Conservation (phyloP, 2,797 vertebrate genomes). For the Ataeniobius toweri region DNA sequence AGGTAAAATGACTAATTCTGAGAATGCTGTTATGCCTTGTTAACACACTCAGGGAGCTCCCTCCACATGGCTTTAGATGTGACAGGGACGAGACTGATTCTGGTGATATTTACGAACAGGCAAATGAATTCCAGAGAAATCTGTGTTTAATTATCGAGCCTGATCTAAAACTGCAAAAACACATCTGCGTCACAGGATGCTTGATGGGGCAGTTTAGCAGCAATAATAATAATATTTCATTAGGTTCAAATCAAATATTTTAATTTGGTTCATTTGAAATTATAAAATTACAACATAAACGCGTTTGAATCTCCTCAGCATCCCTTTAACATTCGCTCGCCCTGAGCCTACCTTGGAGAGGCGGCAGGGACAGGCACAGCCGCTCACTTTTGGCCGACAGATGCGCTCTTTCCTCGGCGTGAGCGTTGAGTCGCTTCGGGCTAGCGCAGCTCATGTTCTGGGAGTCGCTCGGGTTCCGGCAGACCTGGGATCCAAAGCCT, state of each 20-base stretch:
- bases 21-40: constrained; percentile 30
- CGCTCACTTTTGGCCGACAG: constrained; percentile 67
- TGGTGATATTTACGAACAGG: constrained; percentile 66
- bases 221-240: neutral
- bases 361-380: constrained; percentile 64
- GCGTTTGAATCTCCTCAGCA: neutral
- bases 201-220: neutral
- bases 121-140: constrained; percentile 34
- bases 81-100: constrained; percentile 51
- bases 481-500: constrained; percentile 61
- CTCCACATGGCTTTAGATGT: constrained; percentile 45
- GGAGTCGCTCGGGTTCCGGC: constrained; percentile 62
- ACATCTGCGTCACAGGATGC: constrained; percentile 52
- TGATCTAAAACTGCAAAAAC: constrained; percentile 60
- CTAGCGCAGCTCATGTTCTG: constrained; percentile 55
- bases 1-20: constrained; percentile 8
- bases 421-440: constrained; percentile 54
- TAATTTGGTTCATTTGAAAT: neutral
- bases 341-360: constrained; percentile 70
- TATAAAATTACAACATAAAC: neutral
- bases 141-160: constrained; percentile 65
- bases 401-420: constrained; percentile 68
- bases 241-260: neutral
- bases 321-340: neutral
- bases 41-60: constrained; percentile 41